These are phyloP conservation scores for Azemiops feae DNA, from an alignment of 2,113 vertebrate species.

Conservation along the genomic window DNA sequence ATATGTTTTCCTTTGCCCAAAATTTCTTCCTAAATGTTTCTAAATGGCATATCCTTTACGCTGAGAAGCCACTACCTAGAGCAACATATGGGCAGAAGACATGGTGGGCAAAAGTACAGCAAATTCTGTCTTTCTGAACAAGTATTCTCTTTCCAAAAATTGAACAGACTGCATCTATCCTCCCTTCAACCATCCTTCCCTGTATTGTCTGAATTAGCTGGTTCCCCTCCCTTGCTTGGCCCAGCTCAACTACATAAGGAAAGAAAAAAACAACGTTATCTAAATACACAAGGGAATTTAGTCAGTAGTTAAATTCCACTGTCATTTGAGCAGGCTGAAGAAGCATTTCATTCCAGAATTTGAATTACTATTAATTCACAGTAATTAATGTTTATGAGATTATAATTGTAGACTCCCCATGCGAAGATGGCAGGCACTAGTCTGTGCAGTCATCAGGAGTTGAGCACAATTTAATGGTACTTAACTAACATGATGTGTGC, in stretches of 20 bases:
- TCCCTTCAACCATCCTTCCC: neutral
- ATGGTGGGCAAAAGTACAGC: neutral
- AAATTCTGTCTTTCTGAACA: neutral
- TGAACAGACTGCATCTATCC: neutral
- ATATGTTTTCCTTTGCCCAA: neutral
- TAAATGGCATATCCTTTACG: neutral
- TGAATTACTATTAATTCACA: neutral
- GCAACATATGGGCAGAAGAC: neutral
- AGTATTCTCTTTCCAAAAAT: neutral
- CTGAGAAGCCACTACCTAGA: neutral
- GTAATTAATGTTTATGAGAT: neutral
- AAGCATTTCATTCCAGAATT: neutral
- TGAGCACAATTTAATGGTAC: neutral
- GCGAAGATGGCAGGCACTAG: neutral
- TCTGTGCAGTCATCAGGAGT: neutral
- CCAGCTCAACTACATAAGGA: neutral
- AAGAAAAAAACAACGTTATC: neutral
- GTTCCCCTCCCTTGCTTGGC: neutral
- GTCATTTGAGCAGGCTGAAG: neutral
- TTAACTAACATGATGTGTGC: neutral
- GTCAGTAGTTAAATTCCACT: neutral
- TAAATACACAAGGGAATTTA: neutral
- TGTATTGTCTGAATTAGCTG: neutral
- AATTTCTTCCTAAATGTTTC: neutral
- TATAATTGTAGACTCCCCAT: neutral